phyloP scores from a whole-genome alignment of 2,797 vertebrate species.

The Leptoclinus maculatus region DNA sequence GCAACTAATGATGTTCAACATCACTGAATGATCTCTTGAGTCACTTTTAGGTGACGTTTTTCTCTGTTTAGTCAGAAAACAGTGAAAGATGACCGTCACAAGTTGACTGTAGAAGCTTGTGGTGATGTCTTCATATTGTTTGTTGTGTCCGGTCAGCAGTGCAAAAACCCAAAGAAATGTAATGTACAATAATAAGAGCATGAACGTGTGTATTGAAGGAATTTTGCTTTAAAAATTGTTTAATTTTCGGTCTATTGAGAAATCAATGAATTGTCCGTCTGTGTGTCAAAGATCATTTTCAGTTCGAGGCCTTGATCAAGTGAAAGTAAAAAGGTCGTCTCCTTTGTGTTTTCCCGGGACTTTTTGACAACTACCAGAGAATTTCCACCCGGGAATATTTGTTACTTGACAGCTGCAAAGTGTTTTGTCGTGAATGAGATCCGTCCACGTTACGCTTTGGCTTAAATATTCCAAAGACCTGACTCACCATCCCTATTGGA shows the following conservation, averaged over 20 bases:
- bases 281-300: background rate
- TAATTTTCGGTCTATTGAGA: background rate
- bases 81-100: background rate
- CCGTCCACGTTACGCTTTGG: background rate
- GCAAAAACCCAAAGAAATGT: background rate
- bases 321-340: background rate
- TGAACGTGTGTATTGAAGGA: too few species aligned
- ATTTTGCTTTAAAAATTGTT: background rate
- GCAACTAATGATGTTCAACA: background rate
- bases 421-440: background rate
- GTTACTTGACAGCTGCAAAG: conserved; percentile 1
- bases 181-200: too few species aligned
- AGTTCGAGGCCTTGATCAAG: background rate
- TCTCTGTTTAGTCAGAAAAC: background rate
- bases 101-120: too few species aligned
- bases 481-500: conserved; percentile 16
- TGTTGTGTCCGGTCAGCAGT: background rate
- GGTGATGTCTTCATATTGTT: background rate
- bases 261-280: background rate
- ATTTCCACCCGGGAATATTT: conserved; percentile 5
- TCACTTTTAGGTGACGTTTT: background rate
- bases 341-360: background rate
- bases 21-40: background rate
- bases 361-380: background rate
- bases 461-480: conserved; percentile 18